These are phyloP conservation scores for Drosophila paranaensis DNA, from an alignment of 2,888 invertebrate species.

Conservation along the genomic window DNA sequence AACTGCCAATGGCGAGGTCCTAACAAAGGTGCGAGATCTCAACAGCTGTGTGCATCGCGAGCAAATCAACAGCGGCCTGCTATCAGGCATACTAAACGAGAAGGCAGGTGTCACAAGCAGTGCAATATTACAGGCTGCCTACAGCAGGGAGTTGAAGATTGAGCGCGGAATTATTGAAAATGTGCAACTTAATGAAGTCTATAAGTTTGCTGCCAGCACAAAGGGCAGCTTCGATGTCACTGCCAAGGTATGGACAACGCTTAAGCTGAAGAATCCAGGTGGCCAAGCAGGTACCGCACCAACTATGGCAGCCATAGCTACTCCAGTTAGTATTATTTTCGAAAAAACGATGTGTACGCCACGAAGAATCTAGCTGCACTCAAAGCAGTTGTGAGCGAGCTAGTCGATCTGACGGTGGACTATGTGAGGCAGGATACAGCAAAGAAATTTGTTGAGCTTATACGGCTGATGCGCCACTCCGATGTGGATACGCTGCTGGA, in stretches of 20 bases:
- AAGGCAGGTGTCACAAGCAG: conserved; percentile 85
- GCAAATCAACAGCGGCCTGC: conserved; percentile 78
- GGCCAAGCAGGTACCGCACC: conserved; percentile 59
- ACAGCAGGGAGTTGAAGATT: conserved; percentile 87
- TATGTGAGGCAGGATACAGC: conserved; percentile 89
- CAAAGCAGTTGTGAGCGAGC: conserved; percentile 87
- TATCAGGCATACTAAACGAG: conserved; percentile 83
- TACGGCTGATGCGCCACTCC: conserved; percentile 88
- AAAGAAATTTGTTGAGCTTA: conserved; percentile 86
- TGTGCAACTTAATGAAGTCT: conserved; percentile 87
- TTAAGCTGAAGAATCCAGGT: conserved; percentile 85
- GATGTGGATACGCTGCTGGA: conserved; percentile 90
- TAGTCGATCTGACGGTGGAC: conserved; percentile 87
- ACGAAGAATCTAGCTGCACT: conserved; percentile 86
- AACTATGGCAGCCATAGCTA: not conserved
- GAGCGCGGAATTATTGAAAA: conserved; percentile 87
- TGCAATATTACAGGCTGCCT: conserved; percentile 86
- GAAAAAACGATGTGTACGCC: conserved; percentile 88
- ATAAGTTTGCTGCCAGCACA: conserved; percentile 89
- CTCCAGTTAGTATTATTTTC: conserved; percentile 88
- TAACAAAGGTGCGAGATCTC: conserved; percentile 89
- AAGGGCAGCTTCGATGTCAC: conserved; percentile 87
- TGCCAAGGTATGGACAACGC: conserved; percentile 88
- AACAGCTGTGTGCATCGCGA: conserved; percentile 91
- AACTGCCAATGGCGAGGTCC: conserved; percentile 87